Evolutionary conservation across 2,888 invertebrate species (phyloP).

Genomic region (Dermolepida albohirtum): DNA sequence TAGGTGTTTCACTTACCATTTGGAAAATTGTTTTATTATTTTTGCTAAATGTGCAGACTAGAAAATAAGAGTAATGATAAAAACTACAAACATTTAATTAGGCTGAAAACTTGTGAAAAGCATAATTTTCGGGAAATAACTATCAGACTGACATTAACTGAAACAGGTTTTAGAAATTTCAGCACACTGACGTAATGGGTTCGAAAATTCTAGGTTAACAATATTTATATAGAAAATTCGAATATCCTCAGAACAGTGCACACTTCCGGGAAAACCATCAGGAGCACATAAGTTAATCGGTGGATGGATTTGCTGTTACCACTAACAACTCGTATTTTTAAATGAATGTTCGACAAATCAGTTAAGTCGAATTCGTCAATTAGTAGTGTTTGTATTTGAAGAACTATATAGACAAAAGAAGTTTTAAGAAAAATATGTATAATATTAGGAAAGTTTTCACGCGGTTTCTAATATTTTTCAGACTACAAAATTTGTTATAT

Average conservation of each 20-base stretch:
- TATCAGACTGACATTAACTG: constrained; percentile 48
- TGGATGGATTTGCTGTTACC: not conserved
- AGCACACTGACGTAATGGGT: not conserved
- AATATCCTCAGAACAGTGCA: constrained; percentile 3
- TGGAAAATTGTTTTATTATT: too few species aligned
- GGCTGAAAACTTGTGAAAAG: constrained; percentile 57
- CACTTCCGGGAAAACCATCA: constrained; percentile 30
- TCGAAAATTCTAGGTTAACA: constrained; percentile 5
- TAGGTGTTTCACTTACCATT: constrained; percentile 50
- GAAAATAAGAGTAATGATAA: constrained; percentile 14
- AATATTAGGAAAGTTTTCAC: too few species aligned
- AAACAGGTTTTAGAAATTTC: constrained; percentile 15
- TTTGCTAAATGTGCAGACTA: not conserved
- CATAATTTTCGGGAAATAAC: constrained; percentile 56
- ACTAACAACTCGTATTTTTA: too few species aligned
- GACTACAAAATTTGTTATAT: too few species aligned
- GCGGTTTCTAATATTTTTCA: too few species aligned
- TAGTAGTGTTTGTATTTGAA: too few species aligned
- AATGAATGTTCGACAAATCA: too few species aligned
- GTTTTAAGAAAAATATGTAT: too few species aligned
- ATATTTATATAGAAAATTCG: constrained; percentile 16
- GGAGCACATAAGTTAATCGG: constrained; percentile 8
- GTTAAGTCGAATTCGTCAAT: too few species aligned
- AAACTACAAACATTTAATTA: constrained; percentile 35
- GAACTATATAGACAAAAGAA: too few species aligned